These are phyloP conservation scores for Anguilla obscura DNA, from an alignment of 2,797 vertebrate genomes.

Conservation along the genomic window DNA sequence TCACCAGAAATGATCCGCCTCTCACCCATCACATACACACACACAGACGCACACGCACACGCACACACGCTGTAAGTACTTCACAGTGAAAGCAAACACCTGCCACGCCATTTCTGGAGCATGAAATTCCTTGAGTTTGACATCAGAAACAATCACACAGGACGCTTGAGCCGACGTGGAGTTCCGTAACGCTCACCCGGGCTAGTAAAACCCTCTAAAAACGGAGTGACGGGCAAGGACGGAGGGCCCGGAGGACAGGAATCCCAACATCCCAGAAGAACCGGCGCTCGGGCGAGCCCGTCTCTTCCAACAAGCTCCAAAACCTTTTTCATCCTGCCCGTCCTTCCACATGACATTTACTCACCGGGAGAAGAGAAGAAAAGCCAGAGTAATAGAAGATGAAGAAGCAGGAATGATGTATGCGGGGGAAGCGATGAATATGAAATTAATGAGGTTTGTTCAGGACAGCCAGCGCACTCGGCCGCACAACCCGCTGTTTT, in stretches of 20 bases:
- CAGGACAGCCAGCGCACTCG: neutral
- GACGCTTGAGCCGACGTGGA: neutral
- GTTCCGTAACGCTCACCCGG: neutral
- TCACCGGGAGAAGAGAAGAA: neutral
- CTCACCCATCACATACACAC: neutral
- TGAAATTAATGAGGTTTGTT: constrained; percentile 28
- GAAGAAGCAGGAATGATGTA: neutral
- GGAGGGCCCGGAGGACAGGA: neutral
- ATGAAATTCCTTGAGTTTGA: neutral
- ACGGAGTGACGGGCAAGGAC: neutral
- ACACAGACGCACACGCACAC: neutral
- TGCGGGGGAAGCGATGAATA: neutral
- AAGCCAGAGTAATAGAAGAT: neutral
- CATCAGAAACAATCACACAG: neutral
- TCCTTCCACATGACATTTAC: neutral
- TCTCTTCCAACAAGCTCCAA: neutral
- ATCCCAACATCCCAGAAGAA: neutral
- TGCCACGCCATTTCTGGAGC: neutral
- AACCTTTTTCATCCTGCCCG: neutral
- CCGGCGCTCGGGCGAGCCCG: neutral
- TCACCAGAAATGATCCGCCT: too few species aligned
- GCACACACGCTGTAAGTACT: neutral
- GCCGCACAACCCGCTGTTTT: neutral
- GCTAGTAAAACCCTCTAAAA: neutral
- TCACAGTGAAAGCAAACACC: neutral